Percentiles rank a stretch among this genome's conserved stretches.
Evolutionary conservation across 2,888 invertebrate genomes (phyloP).

Genomic region (Hoplodrina blanda): DNA sequence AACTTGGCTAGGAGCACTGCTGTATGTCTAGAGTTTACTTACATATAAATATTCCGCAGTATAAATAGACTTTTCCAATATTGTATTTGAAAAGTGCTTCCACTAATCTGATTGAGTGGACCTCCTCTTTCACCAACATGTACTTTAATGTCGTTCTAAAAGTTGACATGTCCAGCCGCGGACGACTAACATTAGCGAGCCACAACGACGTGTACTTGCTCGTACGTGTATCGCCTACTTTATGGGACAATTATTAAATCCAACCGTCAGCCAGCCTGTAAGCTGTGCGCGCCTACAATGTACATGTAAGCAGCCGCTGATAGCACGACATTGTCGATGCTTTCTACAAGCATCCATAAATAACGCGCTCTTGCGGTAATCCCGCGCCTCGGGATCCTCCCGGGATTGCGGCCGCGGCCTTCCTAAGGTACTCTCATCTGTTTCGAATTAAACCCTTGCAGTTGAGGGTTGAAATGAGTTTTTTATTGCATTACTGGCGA

Average conservation of each 20-base stretch:
- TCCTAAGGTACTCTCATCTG: slow-evolving; percentile 43
- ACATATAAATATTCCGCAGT: background rate
- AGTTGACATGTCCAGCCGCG: too few relatives aligned
- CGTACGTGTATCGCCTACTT: too few relatives aligned
- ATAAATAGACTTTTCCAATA: background rate
- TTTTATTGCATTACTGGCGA: slow-evolving; percentile 55
- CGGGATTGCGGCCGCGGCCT: slow-evolving; percentile 39
- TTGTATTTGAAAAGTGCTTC: background rate
- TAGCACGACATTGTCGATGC: slow-evolving; percentile 25
- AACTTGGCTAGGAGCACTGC: background rate
- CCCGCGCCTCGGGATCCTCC: slow-evolving; percentile 16
- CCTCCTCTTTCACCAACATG: too few relatives aligned
- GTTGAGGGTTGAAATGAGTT: slow-evolving; percentile 45
- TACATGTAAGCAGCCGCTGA: slow-evolving; percentile 6
- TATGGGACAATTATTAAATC: background rate
- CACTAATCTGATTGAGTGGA: background rate
- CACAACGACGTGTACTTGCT: too few relatives aligned
- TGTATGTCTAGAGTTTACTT: background rate
- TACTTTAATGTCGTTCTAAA: too few relatives aligned
- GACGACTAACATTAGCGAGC: too few relatives aligned
- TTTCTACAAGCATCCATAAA: slow-evolving; percentile 29
- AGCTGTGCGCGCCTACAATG: background rate
- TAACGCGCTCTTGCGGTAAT: slow-evolving; percentile 21
- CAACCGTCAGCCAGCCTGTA: background rate
- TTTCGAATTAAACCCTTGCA: slow-evolving; percentile 51